Evolutionary conservation across 2,113 vertebrate species (phyloP).

Genomic region (Heterochromis multidens): DNA sequence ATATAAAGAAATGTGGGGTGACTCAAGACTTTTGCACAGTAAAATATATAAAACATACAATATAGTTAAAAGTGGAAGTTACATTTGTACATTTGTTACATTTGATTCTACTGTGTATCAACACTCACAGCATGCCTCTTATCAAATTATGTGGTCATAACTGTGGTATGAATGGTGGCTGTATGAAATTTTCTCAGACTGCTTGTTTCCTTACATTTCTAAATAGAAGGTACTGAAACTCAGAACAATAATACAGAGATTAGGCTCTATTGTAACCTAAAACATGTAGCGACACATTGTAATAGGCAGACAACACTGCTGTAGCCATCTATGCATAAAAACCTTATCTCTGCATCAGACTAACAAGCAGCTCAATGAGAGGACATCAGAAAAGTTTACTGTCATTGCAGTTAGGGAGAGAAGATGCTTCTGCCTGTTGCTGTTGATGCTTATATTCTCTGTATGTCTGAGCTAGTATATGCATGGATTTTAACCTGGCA

Average conservation of each 20-base stretch:
- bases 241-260: neutral
- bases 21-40: too few species aligned
- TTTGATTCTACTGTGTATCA: too few species aligned
- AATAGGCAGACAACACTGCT: neutral
- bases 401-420: neutral
- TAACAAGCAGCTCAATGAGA: slow-evolving; percentile 1
- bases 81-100: too few species aligned
- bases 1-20: too few species aligned
- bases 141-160: neutral
- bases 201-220: neutral
- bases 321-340: neutral
- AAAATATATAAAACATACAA: too few species aligned
- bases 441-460: neutral
- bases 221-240: neutral
- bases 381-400: neutral
- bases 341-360: neutral
- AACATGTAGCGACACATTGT: neutral
- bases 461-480: neutral
- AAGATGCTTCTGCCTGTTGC: neutral
- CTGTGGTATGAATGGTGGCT: neutral
- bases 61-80: too few species aligned
- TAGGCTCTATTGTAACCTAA: neutral
- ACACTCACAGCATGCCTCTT: neutral
- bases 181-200: neutral
- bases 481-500: neutral